Percentiles rank a stretch among this genome's conserved stretches.
These are phyloP conservation scores for Terrapene triunguis DNA, from an alignment of 2,113 vertebrate genomes.

Conservation along the genomic window DNA sequence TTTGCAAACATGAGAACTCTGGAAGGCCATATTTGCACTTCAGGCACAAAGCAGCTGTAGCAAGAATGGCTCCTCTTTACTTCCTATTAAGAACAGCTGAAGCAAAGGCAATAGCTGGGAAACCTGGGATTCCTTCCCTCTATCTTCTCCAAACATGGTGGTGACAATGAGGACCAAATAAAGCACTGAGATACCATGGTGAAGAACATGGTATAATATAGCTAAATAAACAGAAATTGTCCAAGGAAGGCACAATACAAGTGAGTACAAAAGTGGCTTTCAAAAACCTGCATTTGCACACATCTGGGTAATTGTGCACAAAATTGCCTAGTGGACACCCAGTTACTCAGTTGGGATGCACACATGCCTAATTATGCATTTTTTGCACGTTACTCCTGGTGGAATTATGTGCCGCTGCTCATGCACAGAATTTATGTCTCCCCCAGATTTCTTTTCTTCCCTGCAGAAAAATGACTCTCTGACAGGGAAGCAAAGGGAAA, in stretches of 20 bases:
- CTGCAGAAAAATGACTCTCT: too few relatives aligned
- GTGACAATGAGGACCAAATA: background rate
- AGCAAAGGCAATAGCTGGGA: background rate
- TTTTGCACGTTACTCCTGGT: background rate
- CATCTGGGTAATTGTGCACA: accelerated
- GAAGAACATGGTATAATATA: background rate
- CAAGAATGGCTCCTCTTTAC: background rate
- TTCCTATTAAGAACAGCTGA: background rate
- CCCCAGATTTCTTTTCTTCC: too few relatives aligned
- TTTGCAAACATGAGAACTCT: accelerated
- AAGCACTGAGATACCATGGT: background rate
- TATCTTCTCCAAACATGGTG: background rate
- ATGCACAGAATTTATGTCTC: too few relatives aligned
- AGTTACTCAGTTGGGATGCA: background rate
- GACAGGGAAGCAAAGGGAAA: too few relatives aligned
- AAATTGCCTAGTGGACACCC: background rate
- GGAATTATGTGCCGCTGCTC: too few relatives aligned
- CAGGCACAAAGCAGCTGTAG: background rate
- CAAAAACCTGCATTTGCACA: background rate
- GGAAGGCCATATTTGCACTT: background rate
- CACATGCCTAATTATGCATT: accelerated
- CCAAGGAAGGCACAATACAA: background rate
- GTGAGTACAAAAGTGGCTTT: background rate
- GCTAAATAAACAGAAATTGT: background rate
- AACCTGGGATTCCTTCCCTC: background rate